Conservation (phyloP, 2,113 vertebrate species). For the Oncorhynchus kisutch region DNA sequence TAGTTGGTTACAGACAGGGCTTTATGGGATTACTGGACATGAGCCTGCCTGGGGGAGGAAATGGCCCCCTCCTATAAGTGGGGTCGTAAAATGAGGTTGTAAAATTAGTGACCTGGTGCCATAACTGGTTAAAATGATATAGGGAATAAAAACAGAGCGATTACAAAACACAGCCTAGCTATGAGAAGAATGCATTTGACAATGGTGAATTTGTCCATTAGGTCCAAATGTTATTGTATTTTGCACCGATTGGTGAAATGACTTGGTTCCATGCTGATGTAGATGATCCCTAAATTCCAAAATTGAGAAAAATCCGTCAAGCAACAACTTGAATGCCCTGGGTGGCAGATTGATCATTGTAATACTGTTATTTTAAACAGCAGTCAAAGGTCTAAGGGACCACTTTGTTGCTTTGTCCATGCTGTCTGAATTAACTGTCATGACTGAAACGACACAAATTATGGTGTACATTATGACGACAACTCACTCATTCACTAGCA, state of each 20-base stretch:
- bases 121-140: background rate
- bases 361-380: too few species aligned
- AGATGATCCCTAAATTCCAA: too few species aligned
- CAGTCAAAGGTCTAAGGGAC: too few species aligned
- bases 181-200: background rate
- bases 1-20: background rate
- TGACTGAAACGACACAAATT: too few species aligned
- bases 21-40: background rate
- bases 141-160: background rate
- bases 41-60: conserved; percentile 10
- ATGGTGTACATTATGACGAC: too few species aligned
- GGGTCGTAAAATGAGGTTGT: background rate
- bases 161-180: background rate
- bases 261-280: background rate
- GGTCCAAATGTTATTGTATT: background rate
- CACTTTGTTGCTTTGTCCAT: too few species aligned
- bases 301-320: too few species aligned
- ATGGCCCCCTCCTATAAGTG: background rate
- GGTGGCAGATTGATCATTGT: too few species aligned
- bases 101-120: background rate
- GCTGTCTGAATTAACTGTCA: too few species aligned
- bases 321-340: too few species aligned
- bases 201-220: background rate
- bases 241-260: background rate
- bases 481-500: too few species aligned